Evolutionary conservation across 2,888 invertebrate species (phyloP).

Genomic region (Sphinx pinastri): DNA sequence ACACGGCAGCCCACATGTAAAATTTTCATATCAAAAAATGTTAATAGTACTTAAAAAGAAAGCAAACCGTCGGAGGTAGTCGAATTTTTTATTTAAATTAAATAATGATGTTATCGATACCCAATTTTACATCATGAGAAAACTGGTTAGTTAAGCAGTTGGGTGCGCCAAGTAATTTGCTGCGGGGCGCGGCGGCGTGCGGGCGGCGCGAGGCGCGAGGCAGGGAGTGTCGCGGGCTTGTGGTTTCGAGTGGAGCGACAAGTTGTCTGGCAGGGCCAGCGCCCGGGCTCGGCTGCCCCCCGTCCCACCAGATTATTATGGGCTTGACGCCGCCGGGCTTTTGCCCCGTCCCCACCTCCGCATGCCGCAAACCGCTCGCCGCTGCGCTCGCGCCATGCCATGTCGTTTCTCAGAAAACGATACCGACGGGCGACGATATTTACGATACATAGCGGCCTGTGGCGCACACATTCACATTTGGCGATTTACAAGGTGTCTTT

Average conservation of each 20-base stretch:
- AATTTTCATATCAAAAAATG: background rate
- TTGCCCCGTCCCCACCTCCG: slow-evolving; percentile 37
- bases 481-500: slow-evolving; percentile 38
- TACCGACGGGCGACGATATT: slow-evolving; percentile 52
- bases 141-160: slow-evolving; percentile 59
- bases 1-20: background rate
- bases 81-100: slow-evolving; percentile 21
- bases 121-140: slow-evolving; percentile 49
- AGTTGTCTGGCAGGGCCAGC: slow-evolving; percentile 78
- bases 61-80: slow-evolving; percentile 1
- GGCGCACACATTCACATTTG: slow-evolving; percentile 52
- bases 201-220: slow-evolving; percentile 36
- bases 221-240: slow-evolving; percentile 42
- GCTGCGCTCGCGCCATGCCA: slow-evolving; percentile 58
- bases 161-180: slow-evolving; percentile 66
- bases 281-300: slow-evolving; percentile 44
- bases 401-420: slow-evolving; percentile 73
- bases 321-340: slow-evolving; percentile 58
- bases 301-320: slow-evolving; percentile 55
- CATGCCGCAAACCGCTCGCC: slow-evolving; percentile 40
- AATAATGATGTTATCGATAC: slow-evolving; percentile 45
- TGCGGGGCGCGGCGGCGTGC: slow-evolving; percentile 43
- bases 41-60: background rate
- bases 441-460: slow-evolving; percentile 39
- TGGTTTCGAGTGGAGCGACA: slow-evolving; percentile 71